A percentile compares a stretch with the other conserved stretches of the same genome.
phyloP scores from a whole-genome alignment of 2,888 invertebrate species.

The Idaea aversata region DNA sequence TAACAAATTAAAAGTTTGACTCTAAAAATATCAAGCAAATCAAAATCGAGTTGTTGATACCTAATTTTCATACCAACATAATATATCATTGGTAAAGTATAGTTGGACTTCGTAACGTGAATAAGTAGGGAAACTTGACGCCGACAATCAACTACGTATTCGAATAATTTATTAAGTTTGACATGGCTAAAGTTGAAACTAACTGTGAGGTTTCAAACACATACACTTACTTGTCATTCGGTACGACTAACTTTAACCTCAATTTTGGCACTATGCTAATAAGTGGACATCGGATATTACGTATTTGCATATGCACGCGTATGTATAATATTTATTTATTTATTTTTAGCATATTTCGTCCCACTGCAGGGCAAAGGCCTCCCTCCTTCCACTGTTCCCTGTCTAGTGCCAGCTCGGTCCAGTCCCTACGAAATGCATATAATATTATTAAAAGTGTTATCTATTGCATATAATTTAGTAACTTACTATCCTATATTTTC shows the following conservation, averaged over 20 bases:
- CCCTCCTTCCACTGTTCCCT: too few species aligned
- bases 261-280: slow-evolving; percentile 22
- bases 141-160: slow-evolving; percentile 26
- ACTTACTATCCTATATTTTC: too few species aligned
- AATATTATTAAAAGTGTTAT: too few species aligned
- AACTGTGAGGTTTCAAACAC: slow-evolving; percentile 10
- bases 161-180: slow-evolving; percentile 31
- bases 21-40: not conserved
- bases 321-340: too few species aligned
- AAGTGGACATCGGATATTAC: not conserved
- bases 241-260: slow-evolving; percentile 22
- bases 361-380: too few species aligned
- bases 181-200: slow-evolving; percentile 23
- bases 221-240: slow-evolving; percentile 22
- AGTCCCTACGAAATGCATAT: too few species aligned
- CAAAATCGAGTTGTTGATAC: not conserved
- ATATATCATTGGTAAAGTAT: not conserved
- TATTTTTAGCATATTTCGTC: too few species aligned
- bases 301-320: not conserved
- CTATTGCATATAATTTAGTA: too few species aligned
- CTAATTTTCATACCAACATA: not conserved
- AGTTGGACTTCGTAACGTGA: not conserved
- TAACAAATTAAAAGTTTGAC: not conserved
- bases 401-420: too few species aligned
- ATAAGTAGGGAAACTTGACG: slow-evolving; percentile 17